Conservation (phyloP, 2,888 invertebrate genomes). For the Aphodius sticticus region DNA sequence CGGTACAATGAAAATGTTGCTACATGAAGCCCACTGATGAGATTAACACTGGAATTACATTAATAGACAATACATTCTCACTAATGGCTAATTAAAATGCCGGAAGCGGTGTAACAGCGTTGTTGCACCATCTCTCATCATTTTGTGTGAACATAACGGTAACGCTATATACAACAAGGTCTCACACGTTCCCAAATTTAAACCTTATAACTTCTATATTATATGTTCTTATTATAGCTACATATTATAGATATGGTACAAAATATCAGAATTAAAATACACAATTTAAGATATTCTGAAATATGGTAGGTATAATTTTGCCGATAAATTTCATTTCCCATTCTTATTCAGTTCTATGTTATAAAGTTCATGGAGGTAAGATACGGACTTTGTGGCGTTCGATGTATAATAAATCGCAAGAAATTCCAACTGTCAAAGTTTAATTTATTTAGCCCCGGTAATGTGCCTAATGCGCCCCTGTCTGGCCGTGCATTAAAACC, state of each 20-base stretch:
- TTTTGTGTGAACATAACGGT: not conserved
- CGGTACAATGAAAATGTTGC: not conserved
- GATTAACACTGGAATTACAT: not conserved
- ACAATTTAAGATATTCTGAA: no score
- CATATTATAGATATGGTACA: no score
- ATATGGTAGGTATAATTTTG: no score
- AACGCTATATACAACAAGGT: not conserved
- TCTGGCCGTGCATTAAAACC: not conserved
- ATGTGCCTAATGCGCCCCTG: not conserved
- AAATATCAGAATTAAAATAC: no score
- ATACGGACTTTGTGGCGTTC: slow-evolving; percentile 25
- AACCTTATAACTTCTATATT: not conserved
- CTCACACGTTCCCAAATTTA: not conserved
- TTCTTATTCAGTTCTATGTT: no score
- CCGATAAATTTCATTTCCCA: not conserved
- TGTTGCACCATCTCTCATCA: not conserved
- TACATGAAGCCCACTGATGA: not conserved
- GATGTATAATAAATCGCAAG: slow-evolving; percentile 26
- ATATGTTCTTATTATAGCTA: no score
- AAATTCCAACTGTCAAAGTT: slow-evolving; percentile 38
- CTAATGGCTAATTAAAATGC: not conserved
- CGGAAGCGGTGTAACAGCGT: not conserved
- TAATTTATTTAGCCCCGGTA: slow-evolving; percentile 34
- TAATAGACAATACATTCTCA: not conserved
- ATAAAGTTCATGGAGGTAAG: not conserved